Evolutionary conservation across 2,113 vertebrate species (phyloP).

Genomic region (Aspidoscelis tigris): DNA sequence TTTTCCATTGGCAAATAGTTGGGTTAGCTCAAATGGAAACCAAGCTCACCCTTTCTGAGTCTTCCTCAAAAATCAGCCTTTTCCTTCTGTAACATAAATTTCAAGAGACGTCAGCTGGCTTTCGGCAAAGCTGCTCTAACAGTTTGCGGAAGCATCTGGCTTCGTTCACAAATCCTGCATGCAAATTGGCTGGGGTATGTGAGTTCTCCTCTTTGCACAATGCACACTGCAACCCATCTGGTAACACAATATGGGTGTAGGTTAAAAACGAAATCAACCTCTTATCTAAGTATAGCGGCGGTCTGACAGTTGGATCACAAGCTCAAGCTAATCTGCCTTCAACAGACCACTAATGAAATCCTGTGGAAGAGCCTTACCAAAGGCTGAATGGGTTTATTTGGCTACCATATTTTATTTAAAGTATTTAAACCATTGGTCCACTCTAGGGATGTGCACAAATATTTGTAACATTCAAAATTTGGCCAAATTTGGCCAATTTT

Average conservation of each 20-base stretch:
- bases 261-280: neutral
- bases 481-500: no score
- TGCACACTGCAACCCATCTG: neutral
- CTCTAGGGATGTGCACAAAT: no score
- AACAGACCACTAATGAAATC: neutral
- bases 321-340: neutral
- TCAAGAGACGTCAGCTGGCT: neutral
- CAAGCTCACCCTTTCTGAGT: neutral
- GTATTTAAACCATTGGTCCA: no score
- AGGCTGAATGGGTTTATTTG: no score
- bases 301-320: neutral
- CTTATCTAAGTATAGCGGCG: neutral
- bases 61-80: no score
- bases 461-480: no score
- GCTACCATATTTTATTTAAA: no score
- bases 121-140: neutral
- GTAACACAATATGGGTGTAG: neutral
- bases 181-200: neutral
- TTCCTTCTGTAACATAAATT: neutral
- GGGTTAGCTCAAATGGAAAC: neutral
- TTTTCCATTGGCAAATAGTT: no score
- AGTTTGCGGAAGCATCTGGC: neutral
- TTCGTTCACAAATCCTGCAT: neutral
- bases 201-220: neutral
- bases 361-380: neutral